Percentiles rank a stretch among this genome's conserved stretches.
Conservation (phyloP, 2,113 vertebrate species). For the Vimba vimba region DNA sequence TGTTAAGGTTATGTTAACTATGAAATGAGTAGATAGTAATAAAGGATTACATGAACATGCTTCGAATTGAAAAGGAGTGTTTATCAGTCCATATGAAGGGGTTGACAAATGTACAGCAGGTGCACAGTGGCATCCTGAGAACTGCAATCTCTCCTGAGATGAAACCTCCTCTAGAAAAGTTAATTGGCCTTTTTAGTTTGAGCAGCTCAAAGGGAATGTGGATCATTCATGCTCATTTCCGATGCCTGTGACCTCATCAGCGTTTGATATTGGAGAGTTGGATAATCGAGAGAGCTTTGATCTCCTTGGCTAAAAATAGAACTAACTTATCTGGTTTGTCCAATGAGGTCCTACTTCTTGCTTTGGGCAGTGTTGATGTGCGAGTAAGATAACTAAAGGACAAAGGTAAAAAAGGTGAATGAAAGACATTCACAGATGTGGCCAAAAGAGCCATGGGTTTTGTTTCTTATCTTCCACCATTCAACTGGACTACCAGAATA, state of each 20-base stretch:
- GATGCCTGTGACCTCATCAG: constrained; percentile 74
- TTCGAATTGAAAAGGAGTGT: neutral
- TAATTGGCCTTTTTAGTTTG: constrained; percentile 22
- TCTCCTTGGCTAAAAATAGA: constrained; percentile 74
- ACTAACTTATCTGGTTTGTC: constrained; percentile 80
- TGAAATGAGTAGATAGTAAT: neutral
- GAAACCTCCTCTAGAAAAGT: constrained; percentile 42
- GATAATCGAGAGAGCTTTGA: constrained; percentile 75
- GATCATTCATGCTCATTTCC: constrained; percentile 42
- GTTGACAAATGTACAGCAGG: neutral
- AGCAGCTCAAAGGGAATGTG: constrained; percentile 62
- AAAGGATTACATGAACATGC: neutral
- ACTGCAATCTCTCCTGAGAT: neutral
- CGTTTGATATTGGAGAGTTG: constrained; percentile 74
- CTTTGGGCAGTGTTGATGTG: constrained; percentile 73
- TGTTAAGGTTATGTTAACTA: too few relatives aligned
- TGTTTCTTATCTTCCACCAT: constrained; percentile 18
- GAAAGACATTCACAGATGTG: constrained; percentile 76
- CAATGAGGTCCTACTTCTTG: constrained; percentile 74
- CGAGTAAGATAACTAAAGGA: constrained; percentile 69
- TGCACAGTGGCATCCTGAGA: neutral
- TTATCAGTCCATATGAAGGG: neutral
- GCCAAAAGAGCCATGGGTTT: constrained; percentile 61
- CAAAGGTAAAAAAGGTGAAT: constrained; percentile 64
- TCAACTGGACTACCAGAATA: constrained; percentile 32